Conservation (phyloP, 2,888 invertebrate genomes). For the Baronia brevicornis region DNA sequence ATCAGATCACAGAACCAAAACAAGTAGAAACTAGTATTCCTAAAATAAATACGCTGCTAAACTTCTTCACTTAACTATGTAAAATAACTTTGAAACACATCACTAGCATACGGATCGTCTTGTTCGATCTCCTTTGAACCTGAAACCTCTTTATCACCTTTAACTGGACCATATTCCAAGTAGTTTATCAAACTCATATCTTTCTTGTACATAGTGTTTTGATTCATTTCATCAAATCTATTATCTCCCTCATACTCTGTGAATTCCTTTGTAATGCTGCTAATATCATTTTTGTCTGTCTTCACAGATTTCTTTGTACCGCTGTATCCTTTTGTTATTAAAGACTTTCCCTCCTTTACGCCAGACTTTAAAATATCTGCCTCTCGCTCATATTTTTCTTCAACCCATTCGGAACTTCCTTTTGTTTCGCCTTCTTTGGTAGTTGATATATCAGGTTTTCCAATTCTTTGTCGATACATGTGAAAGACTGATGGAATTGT, state of each 20-base stretch:
- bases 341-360: slow-evolving; percentile 6
- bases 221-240: slow-evolving; percentile 19
- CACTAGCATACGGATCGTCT: slow-evolving; percentile 29
- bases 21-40: slow-evolving; percentile 4
- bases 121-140: slow-evolving; percentile 32
- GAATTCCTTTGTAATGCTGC: slow-evolving; percentile 30
- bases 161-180: slow-evolving; percentile 47
- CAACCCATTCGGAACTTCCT: slow-evolving; percentile 20
- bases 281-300: slow-evolving; percentile 25
- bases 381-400: slow-evolving; percentile 17
- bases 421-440: slow-evolving; percentile 7
- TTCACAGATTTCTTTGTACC: slow-evolving; percentile 3
- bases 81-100: slow-evolving; percentile 33
- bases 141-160: slow-evolving; percentile 29
- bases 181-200: slow-evolving; percentile 45
- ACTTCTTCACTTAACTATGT: slow-evolving; percentile 9
- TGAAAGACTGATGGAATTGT: neutral
- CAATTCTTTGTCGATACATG: neutral
- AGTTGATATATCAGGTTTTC: slow-evolving; percentile 1
- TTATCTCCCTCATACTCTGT: slow-evolving; percentile 21
- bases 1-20: slow-evolving; percentile 2
- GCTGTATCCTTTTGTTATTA: slow-evolving; percentile 10
- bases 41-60: slow-evolving; percentile 1
- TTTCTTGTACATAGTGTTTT: slow-evolving; percentile 37
- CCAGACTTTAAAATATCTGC: slow-evolving; percentile 6